A percentile compares a stretch with the other conserved stretches of the same genome.
Evolutionary conservation across 1,140 invertebrate species (phyloP).

Genomic region (Neodiprion pinetum): DNA sequence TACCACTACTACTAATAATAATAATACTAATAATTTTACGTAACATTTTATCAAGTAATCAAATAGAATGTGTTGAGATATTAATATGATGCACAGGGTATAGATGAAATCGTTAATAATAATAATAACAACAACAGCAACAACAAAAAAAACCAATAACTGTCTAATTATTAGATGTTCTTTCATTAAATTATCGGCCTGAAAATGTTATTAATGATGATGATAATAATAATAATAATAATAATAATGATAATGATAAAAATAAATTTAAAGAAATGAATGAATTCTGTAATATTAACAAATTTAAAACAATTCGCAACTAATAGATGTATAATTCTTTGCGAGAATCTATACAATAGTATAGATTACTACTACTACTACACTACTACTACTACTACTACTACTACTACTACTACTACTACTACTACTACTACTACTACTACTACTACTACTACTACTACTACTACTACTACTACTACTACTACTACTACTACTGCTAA

Average conservation of each 20-base stretch:
- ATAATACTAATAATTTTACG: constrained; percentile 34
- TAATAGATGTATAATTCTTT: constrained; percentile 24
- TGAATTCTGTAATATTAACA: constrained; percentile 23
- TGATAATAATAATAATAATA: constrained; percentile 21
- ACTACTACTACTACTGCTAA: too few species aligned
- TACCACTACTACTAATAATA: constrained; percentile 9
- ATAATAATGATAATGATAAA: constrained; percentile 16
- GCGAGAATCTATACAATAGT: too few species aligned
- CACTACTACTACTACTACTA: too few species aligned
- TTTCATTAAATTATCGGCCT: constrained; percentile 59
- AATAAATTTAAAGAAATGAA: constrained; percentile 16
- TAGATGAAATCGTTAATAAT: constrained; percentile 60
- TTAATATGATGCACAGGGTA: constrained; percentile 63
- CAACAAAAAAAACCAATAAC: not conserved
- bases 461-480: too few species aligned
- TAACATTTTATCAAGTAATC: constrained; percentile 54
- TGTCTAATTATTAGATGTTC: constrained; percentile 53
- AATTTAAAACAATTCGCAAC: constrained; percentile 26
- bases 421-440: too few species aligned
- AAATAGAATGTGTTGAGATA: constrained; percentile 57
- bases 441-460: too few species aligned
- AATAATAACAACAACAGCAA: constrained; percentile 5
- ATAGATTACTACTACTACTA: not conserved
- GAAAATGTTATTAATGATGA: constrained; percentile 40
- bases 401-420: not conserved